Percentiles rank a stretch among this genome's conserved stretches.
phyloP scores from a whole-genome alignment of 2,113 vertebrate species.

The Hucho hucho region DNA sequence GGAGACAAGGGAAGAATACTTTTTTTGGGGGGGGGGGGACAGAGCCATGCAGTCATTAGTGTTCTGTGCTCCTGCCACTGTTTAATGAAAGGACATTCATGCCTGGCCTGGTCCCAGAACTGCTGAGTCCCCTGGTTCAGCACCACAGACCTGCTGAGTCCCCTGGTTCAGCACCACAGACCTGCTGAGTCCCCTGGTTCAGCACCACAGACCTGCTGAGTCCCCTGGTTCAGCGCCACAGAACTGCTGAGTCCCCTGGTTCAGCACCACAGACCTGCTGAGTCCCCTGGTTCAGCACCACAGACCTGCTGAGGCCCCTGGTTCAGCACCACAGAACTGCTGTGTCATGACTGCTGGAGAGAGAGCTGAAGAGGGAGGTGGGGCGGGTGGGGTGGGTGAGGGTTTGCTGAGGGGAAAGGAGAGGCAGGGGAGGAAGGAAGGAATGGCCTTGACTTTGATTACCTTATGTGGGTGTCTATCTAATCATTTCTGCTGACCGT shows the following conservation, averaged over 20 bases:
- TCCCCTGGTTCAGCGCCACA: neutral
- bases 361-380: neutral
- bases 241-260: neutral
- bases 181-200: neutral
- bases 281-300: neutral
- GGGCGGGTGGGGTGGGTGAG: neutral
- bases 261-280: neutral
- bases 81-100: neutral
- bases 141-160: neutral
- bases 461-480: neutral
- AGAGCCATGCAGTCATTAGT: neutral
- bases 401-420: neutral
- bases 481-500: neutral
- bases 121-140: neutral
- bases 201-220: neutral
- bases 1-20: neutral
- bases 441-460: neutral
- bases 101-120: neutral
- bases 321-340: neutral
- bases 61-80: neutral
- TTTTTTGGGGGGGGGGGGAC: too few relatives aligned
- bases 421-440: neutral
- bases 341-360: neutral
- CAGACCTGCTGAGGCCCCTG: neutral
- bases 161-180: neutral